Evolutionary conservation across 2,113 vertebrate species (phyloP), one percentile per base, ranked within the genome.

Genomic region (Prietella phreatophila): DNA sequence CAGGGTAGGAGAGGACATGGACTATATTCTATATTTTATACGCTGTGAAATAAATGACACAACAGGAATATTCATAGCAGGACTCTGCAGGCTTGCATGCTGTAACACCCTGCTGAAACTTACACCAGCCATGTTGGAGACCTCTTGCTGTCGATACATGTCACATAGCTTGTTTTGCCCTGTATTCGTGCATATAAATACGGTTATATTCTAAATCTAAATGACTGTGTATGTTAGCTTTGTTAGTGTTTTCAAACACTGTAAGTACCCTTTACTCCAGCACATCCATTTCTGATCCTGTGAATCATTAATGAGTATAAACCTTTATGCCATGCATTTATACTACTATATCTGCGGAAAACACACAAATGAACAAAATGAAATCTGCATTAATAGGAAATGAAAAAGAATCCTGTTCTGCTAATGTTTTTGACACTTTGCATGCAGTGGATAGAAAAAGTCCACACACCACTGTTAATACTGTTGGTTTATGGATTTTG

Each of bases 271-370:
- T 36, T 42, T 81, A 69, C 76, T 53, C 65, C 58, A 22, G 56
- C 55, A 85, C 47, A 53, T 63, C 75, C 60, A 19, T 83, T 75
- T 60, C 73, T 61, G 83, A 89, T 71, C 3, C 2, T 27, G 84
- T 89, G 85, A 90, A 65, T 58, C 88, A 86, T 60, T 75, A 84
- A 84, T 60, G 27, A 36, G 58, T 65, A n/a, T 84, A 27, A 83
- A 25, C 9, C 10, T 27, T 39, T 27, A 82, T 42, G 33, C 58
- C 8, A 17, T 82, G 30, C 10, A 58, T 67, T 67, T 69, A 71
- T 3, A 71, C 33, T 9, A 69, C 14, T 36, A 36, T 0, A 71
- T 69, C 67, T 69, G 67, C 14, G 17, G 30, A 39, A 71, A 19
- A 39, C 15, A 36, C 17, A 36, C 17, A 36, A 36, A 39, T 36